Evolutionary conservation across 2,797 vertebrate species (phyloP).

Genomic region (Myotis findleyi): DNA sequence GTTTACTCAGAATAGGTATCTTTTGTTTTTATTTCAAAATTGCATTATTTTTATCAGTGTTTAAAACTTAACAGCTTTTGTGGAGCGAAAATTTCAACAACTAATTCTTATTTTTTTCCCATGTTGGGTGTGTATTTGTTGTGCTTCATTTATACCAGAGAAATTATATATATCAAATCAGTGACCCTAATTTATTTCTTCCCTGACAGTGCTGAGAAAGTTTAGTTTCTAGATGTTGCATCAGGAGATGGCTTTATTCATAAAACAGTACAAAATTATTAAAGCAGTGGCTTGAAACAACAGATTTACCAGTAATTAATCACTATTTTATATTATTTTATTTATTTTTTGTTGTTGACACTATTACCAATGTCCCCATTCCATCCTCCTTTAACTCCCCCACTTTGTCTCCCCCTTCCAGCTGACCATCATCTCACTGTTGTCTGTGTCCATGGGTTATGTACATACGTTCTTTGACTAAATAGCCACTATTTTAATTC

Average conservation of each 20-base stretch:
- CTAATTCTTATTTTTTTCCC: conserved; percentile 57
- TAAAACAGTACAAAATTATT: conserved; percentile 24
- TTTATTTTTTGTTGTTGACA: neutral
- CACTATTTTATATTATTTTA: neutral
- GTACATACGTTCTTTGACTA: neutral
- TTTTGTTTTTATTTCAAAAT: conserved; percentile 79
- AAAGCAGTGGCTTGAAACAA: conserved; percentile 11
- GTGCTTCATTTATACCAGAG: neutral
- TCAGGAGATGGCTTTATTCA: neutral
- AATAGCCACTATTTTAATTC: neutral
- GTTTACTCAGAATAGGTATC: conserved; percentile 79
- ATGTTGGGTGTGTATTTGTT: conserved; percentile 62
- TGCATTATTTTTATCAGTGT: conserved; percentile 73
- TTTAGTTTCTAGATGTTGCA: neutral
- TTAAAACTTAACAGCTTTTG: conserved; percentile 75
- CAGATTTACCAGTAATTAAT: neutral
- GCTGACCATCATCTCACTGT: neutral
- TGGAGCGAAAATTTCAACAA: conserved; percentile 50
- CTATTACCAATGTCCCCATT: neutral
- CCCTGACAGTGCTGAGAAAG: neutral
- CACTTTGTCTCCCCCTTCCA: neutral
- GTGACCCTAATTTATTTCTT: neutral
- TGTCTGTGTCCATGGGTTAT: neutral
- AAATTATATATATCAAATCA: neutral
- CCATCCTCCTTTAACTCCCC: neutral